Conservation (phyloP, 2,797 vertebrate species). For the Falco concolor region DNA sequence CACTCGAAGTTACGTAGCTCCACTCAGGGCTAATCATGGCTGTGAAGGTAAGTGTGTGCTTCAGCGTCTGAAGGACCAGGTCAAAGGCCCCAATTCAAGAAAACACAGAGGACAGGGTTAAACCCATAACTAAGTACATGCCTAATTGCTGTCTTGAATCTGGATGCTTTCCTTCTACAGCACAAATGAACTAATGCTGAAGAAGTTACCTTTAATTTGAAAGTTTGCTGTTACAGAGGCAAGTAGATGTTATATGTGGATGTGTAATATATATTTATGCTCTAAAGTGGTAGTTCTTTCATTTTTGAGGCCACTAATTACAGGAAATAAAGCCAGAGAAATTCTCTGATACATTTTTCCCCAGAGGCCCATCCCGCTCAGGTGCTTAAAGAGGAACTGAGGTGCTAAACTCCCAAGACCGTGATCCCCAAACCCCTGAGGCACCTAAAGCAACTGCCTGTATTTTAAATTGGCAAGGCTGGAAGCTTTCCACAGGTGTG, state of each 20-base stretch:
- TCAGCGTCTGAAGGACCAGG: constrained; percentile 30
- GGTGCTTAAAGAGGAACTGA: constrained; percentile 1
- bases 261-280: constrained; percentile 29
- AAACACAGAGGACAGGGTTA: constrained; percentile 38
- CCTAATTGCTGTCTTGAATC: constrained; percentile 45
- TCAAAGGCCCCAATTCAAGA: constrained; percentile 32
- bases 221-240: constrained; percentile 46
- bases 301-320: constrained; percentile 61
- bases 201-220: constrained; percentile 63
- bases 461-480: neutral
- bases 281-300: constrained; percentile 51
- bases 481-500: neutral
- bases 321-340: constrained; percentile 64
- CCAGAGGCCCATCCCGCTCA: neutral
- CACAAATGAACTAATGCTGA: constrained; percentile 19
- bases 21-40: neutral
- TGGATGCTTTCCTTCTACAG: constrained; percentile 14
- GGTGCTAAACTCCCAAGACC: constrained; percentile 13
- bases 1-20: neutral
- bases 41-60: neutral
- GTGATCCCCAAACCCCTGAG: constrained; percentile 21
- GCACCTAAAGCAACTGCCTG: constrained; percentile 12
- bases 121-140: constrained; percentile 45
- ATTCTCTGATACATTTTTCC: constrained; percentile 57
- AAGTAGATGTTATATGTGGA: constrained; percentile 37